Evolutionary conservation across 2,888 invertebrate genomes (phyloP).

Genomic region (Zelleria hepariella): DNA sequence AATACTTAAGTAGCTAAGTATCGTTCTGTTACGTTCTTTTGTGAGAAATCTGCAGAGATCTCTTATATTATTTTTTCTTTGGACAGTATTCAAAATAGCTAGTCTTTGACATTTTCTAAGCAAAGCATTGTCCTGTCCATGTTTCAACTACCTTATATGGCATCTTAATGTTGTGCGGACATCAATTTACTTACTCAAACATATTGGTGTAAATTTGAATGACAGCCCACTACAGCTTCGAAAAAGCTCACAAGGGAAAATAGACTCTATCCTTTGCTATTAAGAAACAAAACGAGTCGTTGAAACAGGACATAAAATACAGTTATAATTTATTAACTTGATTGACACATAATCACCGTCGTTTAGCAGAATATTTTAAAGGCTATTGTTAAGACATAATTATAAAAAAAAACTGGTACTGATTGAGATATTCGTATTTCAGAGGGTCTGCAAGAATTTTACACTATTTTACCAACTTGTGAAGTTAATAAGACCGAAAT

Average conservation of each 20-base stretch:
- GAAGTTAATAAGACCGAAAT: too few species aligned
- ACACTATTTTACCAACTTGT: too few species aligned
- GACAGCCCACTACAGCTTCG: not conserved
- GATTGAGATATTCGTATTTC: not conserved
- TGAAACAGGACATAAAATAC: not conserved
- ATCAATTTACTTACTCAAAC: not conserved
- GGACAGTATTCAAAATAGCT: not conserved
- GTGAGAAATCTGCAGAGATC: too few species aligned
- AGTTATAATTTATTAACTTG: not conserved
- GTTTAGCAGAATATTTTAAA: conserved; percentile 1
- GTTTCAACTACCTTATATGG: not conserved
- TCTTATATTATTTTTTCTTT: too few species aligned
- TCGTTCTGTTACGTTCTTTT: too few species aligned
- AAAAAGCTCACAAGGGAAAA: not conserved
- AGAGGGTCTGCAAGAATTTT: not conserved
- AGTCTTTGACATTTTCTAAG: not conserved
- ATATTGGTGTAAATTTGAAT: not conserved
- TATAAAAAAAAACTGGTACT: not conserved
- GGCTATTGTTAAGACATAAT: not conserved
- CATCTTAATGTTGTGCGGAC: not conserved
- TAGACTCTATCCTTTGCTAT: not conserved
- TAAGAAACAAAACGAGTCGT: not conserved
- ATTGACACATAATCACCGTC: not conserved
- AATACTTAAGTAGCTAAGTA: too few species aligned
- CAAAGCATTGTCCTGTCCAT: not conserved